Evolutionary conservation across 92 coral and sea anemone genomes (phyloP).

Genomic region (Paragorgia papillata): DNA sequence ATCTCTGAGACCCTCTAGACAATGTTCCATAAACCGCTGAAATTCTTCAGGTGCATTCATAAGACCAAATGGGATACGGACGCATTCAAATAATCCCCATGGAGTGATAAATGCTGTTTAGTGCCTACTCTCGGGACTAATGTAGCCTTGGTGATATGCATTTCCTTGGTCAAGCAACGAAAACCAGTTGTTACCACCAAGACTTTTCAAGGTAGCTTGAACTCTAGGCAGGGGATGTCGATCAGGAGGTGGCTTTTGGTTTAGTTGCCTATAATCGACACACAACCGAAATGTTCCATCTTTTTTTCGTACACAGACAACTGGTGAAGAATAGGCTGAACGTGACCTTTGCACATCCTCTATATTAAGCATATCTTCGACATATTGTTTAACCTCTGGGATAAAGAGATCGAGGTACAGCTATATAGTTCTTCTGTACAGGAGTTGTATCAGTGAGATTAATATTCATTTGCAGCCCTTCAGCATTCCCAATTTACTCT

Average conservation of each 20-base stretch:
- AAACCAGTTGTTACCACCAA: conserved; percentile 41
- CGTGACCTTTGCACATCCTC: neutral
- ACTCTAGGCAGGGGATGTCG: conserved; percentile 29
- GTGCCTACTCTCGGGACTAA: neutral
- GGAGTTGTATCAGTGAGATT: no score
- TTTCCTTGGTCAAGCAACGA: conserved; percentile 44
- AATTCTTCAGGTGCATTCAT: conserved; percentile 18
- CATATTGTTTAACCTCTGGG: no score
- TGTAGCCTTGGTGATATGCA: conserved; percentile 45
- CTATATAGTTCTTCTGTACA: no score
- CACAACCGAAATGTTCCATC: conserved; percentile 23
- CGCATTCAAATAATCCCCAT: conserved; percentile 54
- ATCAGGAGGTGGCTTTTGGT: neutral
- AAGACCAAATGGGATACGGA: conserved; percentile 48
- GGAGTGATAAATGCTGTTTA: conserved; percentile 49
- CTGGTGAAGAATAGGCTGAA: conserved; percentile 28
- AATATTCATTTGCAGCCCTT: no score
- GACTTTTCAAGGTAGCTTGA: neutral
- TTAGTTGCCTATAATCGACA: conserved; percentile 26
- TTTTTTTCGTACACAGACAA: conserved; percentile 42
- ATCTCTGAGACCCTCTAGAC: conserved; percentile 9
- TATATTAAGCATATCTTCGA: conserved; percentile 11
- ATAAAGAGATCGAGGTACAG: no score
- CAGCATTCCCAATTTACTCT: no score
- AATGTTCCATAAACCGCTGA: conserved; percentile 1